phyloP scores from a whole-genome alignment of 2,113 vertebrate genomes.

The Osmerus mordax region DNA sequence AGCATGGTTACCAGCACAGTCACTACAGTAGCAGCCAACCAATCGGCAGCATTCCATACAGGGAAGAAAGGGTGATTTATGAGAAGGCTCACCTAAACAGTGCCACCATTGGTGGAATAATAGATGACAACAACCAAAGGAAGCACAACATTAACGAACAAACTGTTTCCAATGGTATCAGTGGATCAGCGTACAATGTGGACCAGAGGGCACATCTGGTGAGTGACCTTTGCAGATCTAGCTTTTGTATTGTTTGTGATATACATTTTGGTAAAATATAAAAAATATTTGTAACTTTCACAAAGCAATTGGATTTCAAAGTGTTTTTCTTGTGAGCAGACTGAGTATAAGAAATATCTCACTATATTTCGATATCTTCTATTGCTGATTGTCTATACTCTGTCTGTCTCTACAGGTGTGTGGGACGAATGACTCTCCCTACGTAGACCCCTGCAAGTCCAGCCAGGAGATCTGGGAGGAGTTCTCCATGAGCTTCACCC shows the following conservation, averaged over 20 bases:
- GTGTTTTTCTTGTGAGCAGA: no score
- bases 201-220: constrained; percentile 88
- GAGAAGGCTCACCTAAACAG: constrained; percentile 63
- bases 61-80: constrained; percentile 68
- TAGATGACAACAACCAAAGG: constrained; percentile 64
- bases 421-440: constrained; percentile 89
- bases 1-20: constrained; percentile 65
- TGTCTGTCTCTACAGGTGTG: constrained; percentile 75
- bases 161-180: constrained; percentile 25
- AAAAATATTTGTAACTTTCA: no score
- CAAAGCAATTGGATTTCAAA: no score
- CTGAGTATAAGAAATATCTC: no score
- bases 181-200: constrained; percentile 56
- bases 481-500: constrained; percentile 96
- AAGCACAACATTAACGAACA: constrained; percentile 28
- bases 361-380: neutral
- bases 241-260: no score
- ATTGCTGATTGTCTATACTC: neutral
- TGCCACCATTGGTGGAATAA: constrained; percentile 64
- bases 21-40: constrained; percentile 60
- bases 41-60: constrained; percentile 73
- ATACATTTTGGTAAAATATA: no score
- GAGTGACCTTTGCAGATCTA: constrained; percentile 47
- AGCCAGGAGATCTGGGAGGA: constrained; percentile 98
- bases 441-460: constrained; percentile 86